These are phyloP conservation scores for Andinoacara biseriatus DNA, from an alignment of 2,113 vertebrate species.

Conservation along the genomic window DNA sequence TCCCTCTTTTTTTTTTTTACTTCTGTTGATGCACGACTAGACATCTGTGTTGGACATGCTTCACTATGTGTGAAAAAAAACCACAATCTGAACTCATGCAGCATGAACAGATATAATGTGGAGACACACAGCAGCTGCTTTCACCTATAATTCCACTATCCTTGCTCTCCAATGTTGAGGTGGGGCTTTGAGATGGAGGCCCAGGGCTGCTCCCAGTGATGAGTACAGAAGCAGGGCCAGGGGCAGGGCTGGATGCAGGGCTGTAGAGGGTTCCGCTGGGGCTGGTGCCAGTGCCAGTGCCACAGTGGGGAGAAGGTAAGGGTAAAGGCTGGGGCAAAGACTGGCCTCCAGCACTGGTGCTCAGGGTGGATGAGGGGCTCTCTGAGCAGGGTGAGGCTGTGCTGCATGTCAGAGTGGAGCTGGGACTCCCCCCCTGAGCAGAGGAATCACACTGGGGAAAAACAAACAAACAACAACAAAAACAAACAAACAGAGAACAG, in stretches of 20 bases:
- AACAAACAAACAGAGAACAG: neutral
- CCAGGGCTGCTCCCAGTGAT: slow-evolving; percentile 83
- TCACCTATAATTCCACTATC: slow-evolving; percentile 98
- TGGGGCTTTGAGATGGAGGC: slow-evolving; percentile 90
- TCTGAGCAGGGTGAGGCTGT: slow-evolving; percentile 79
- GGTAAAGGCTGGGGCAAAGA: slow-evolving; percentile 46
- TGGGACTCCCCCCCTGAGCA: slow-evolving; percentile 90
- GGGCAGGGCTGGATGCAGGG: slow-evolving; percentile 85
- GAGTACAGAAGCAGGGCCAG: slow-evolving; percentile 86
- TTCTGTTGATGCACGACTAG: neutral
- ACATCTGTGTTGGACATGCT: slow-evolving; percentile 8
- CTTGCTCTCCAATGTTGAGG: slow-evolving; percentile 98
- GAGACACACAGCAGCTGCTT: slow-evolving; percentile 37
- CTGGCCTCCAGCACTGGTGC: slow-evolving; percentile 50
- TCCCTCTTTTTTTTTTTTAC: neutral
- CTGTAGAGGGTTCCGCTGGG: slow-evolving; percentile 91
- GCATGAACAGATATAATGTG: neutral
- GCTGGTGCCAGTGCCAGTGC: slow-evolving; percentile 73
- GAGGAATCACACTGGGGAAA: slow-evolving; percentile 80
- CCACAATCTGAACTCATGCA: neutral
- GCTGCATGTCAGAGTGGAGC: slow-evolving; percentile 95
- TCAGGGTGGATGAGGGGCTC: slow-evolving; percentile 78
- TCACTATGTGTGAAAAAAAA: neutral
- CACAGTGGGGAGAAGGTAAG: slow-evolving; percentile 45
- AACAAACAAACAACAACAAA: no score